phyloP scores from a whole-genome alignment of 2,113 vertebrate species.

The Anolis sagrei region DNA sequence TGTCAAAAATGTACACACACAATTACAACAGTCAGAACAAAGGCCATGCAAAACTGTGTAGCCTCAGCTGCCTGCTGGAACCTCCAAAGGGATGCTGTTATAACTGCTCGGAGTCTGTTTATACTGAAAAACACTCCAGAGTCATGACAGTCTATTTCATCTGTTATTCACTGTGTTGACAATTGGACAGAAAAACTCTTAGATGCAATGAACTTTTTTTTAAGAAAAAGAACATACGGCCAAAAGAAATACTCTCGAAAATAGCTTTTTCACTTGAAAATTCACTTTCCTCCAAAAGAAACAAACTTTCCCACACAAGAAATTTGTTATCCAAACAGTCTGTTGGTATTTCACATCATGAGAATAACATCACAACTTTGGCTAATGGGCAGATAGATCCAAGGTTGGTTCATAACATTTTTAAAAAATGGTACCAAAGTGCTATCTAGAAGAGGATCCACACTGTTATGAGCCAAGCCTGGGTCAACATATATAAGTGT shows the following conservation, averaged over 20 bases:
- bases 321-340: conserved; percentile 17
- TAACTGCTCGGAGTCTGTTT: neutral
- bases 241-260: conserved; percentile 31
- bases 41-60: too few species aligned
- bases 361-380: neutral
- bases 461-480: too few species aligned
- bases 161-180: conserved; percentile 9
- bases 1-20: too few species aligned
- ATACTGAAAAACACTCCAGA: neutral
- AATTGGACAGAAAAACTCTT: neutral
- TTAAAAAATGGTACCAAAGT: too few species aligned
- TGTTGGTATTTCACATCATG: conserved; percentile 33
- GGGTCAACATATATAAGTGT: too few species aligned
- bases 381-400: neutral
- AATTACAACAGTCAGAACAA: too few species aligned
- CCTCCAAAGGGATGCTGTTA: neutral
- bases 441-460: too few species aligned
- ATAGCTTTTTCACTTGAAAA: neutral
- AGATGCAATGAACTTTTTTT: neutral
- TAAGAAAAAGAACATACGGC: conserved; percentile 18
- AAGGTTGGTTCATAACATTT: neutral
- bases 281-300: conserved; percentile 39
- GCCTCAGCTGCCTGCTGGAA: too few species aligned
- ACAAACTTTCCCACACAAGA: conserved; percentile 23
- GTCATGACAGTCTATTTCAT: neutral